phyloP scores from a whole-genome alignment of 92 coral and sea anemone species.

The Plumapathes pennacea region DNA sequence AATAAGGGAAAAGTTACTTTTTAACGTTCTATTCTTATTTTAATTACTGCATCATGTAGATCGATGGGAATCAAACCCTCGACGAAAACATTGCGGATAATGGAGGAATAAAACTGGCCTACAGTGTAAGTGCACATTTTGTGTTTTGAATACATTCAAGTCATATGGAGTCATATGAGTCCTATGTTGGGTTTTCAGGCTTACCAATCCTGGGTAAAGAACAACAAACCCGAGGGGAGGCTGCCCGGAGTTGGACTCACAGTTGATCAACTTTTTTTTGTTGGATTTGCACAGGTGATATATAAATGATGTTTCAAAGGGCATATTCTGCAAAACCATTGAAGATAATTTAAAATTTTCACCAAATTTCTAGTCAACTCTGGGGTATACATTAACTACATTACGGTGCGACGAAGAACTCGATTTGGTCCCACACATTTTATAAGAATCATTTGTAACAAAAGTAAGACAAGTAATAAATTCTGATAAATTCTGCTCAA shows the following conservation, averaged over 20 bases:
- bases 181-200: conserved; percentile 26
- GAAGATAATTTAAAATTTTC: too few relatives aligned
- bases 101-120: conserved; percentile 66
- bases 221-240: conserved; percentile 42
- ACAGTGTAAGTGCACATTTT: conserved; percentile 21
- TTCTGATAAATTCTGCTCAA: too few relatives aligned
- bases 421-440: too few relatives aligned
- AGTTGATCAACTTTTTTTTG: conserved; percentile 72
- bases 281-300: conserved; percentile 72
- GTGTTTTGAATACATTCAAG: background rate
- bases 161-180: background rate
- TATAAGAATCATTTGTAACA: too few relatives aligned
- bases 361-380: too few relatives aligned
- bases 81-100: conserved; percentile 71
- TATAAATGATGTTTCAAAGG: background rate
- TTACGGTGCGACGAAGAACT: too few relatives aligned
- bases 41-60: too few relatives aligned
- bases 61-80: conserved; percentile 39
- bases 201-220: conserved; percentile 49
- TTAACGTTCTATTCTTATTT: too few relatives aligned
- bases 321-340: background rate
- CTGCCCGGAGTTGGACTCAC: conserved; percentile 62
- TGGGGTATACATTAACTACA: too few relatives aligned
- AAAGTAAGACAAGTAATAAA: too few relatives aligned
- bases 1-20: too few relatives aligned